phyloP scores from a whole-genome alignment of 2,888 invertebrate genomes.

The Tridacna crocea region DNA sequence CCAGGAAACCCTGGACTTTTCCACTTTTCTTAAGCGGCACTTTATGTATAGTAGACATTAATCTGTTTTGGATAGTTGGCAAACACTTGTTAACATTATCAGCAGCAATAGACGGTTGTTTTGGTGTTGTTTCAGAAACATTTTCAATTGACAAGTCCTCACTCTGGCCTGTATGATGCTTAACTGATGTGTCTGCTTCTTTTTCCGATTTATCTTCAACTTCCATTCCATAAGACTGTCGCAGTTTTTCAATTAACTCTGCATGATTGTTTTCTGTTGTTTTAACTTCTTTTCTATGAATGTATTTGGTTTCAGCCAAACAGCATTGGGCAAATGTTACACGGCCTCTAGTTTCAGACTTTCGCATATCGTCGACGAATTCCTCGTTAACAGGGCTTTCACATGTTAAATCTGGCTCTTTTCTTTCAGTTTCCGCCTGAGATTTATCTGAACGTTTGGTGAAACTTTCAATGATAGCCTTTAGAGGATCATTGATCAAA shows the following conservation, averaged over 20 bases:
- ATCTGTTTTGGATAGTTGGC: not conserved
- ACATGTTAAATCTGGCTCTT: not conserved
- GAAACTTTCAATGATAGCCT: not conserved
- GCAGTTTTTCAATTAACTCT: not conserved
- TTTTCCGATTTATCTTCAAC: not conserved
- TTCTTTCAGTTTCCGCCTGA: not conserved
- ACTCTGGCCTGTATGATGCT: not conserved
- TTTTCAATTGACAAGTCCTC: not conserved
- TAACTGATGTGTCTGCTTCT: not conserved
- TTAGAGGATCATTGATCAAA: not conserved
- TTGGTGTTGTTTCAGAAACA: not conserved
- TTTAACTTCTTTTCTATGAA: not conserved
- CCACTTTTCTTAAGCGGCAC: not conserved
- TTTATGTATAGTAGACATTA: not conserved
- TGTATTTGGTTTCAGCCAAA: not conserved
- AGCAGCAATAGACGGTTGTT: not conserved
- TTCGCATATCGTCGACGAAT: not conserved
- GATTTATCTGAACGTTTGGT: not conserved
- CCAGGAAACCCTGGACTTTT: not conserved
- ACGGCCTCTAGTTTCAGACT: not conserved
- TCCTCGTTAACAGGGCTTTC: not conserved
- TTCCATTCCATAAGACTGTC: slow-evolving; percentile 12
- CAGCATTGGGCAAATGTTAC: slow-evolving; percentile 3
- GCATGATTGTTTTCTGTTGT: not conserved
- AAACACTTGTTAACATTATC: not conserved